phyloP scores from a whole-genome alignment of 2,113 vertebrate species.

The Neolamprologus brichardi region DNA sequence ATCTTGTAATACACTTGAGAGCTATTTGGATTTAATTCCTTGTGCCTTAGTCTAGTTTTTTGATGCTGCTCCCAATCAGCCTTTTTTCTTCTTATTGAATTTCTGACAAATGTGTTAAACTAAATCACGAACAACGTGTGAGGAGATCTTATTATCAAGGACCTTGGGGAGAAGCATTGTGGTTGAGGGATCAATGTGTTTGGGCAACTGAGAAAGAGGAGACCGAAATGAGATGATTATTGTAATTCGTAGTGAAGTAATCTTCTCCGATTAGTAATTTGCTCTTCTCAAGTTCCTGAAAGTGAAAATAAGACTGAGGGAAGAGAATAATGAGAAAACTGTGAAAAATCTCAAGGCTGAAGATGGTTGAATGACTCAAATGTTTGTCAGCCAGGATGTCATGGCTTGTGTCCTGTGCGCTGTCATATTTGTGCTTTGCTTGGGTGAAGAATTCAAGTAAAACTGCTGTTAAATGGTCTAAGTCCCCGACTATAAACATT shows the following conservation, averaged over 20 bases:
- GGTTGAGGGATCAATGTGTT: background rate
- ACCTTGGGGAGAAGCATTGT: background rate
- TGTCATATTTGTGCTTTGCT: background rate
- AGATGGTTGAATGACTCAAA: background rate
- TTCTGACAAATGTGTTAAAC: background rate
- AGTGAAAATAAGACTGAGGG: background rate
- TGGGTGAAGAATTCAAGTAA: background rate
- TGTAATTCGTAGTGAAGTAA: background rate
- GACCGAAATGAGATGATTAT: background rate
- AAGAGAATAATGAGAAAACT: background rate
- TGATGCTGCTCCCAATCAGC: background rate
- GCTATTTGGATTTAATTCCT: background rate
- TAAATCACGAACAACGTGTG: background rate
- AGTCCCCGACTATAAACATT: background rate
- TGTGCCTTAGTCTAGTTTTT: background rate
- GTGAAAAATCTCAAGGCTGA: background rate
- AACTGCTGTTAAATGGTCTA: background rate
- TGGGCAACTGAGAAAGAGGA: background rate
- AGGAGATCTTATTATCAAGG: background rate
- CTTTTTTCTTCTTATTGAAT: background rate
- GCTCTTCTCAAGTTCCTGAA: background rate
- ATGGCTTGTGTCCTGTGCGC: background rate
- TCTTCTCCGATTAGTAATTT: slow-evolving; percentile 2
- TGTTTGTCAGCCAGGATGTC: background rate
- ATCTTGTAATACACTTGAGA: background rate